Base-by-base conservation (phyloP, 2,797 vertebrate species). In the Oreortyx pictus region DNA sequence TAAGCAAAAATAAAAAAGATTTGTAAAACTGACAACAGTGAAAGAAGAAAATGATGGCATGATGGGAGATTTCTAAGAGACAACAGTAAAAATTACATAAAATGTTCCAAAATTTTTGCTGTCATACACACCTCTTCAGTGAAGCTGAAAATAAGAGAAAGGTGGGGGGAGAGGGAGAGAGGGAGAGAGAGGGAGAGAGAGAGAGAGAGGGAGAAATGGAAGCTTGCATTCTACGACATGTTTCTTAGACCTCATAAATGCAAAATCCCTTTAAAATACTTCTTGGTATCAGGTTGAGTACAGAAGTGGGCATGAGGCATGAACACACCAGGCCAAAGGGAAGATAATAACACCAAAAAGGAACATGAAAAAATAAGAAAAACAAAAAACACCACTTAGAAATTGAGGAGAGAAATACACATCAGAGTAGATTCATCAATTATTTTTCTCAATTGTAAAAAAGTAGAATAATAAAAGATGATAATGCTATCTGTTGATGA, bases 141-240 rank as follows among this genome's bases (percentile, higher is more conserved):
- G 84, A 87, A 92, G 68, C 33, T 89, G 84, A 85, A 92, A 94
- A 68, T 59, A 77, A 88, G 68, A 92, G 43, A 57, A 43, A 81
- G 50, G 80, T 18, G 86, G 52, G 72, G 39, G 9, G 9, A 39
- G 59, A 66, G 35, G 89, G 8, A 79, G 7, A 64, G 18, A 68
- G 39, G 71, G 18, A 41, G 67, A 61, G 16, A 5, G 59, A 66
- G 35, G 88, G 8, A 81, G 7, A 89, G 49, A 73, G 16, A 61
- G 16, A 5, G 59, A 66, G 16, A 5, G 59, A 68, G 35, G 89
- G 8, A 81, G 7, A 64, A 3, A 70, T 0, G 18, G 17, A n/a
- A 2, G 14, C 14, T 85, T 3, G 1, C 23, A 54, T 50, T 52
- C 61, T 77, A 85, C 49, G 49, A 61, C 5, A 75, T 8, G 24